A percentile compares a stretch with the other conserved stretches of the same genome.
These are phyloP conservation scores for Tachypleus tridentatus DNA, from an alignment of 1,140 invertebrate species.

Conservation along the genomic window DNA sequence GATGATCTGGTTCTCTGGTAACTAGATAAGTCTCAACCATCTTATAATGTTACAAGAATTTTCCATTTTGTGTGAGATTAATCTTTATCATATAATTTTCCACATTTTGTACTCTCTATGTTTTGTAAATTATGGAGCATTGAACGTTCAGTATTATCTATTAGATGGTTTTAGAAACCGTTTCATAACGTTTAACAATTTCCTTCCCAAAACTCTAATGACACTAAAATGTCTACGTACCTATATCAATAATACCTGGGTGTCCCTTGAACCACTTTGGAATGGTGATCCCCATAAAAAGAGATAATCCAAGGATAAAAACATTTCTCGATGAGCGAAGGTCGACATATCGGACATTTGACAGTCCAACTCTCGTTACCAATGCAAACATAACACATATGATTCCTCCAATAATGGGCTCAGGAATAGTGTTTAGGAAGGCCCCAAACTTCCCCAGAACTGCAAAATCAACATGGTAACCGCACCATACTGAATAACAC, in stretches of 20 bases:
- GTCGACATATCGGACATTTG: conserved; percentile 66
- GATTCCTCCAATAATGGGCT: conserved; percentile 70
- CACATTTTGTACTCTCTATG: too few species aligned
- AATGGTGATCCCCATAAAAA: conserved; percentile 66
- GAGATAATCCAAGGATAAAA: conserved; percentile 70
- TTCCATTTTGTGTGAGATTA: too few species aligned
- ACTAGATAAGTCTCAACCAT: too few species aligned
- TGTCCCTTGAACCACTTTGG: conserved; percentile 59
- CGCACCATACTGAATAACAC: conserved; percentile 32
- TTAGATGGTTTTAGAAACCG: too few species aligned
- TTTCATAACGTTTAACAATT: too few species aligned
- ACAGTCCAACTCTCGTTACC: conserved; percentile 66
- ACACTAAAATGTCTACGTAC: not conserved
- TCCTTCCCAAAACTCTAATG: too few species aligned
- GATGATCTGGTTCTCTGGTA: too few species aligned
- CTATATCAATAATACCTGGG: conserved; percentile 32
- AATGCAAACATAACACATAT: conserved; percentile 79
- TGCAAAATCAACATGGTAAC: conserved; percentile 61
- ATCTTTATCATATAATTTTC: too few species aligned
- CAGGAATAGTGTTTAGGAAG: conserved; percentile 73
- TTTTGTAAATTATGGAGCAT: too few species aligned
- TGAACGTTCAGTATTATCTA: too few species aligned
- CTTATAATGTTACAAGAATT: too few species aligned
- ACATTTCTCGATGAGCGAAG: conserved; percentile 64
- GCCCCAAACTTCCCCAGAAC: conserved; percentile 69